Evolutionary conservation across 2,113 vertebrate species (phyloP), one percentile per base, ranked within the genome.

Genomic region (Anser brachyrhynchus): DNA sequence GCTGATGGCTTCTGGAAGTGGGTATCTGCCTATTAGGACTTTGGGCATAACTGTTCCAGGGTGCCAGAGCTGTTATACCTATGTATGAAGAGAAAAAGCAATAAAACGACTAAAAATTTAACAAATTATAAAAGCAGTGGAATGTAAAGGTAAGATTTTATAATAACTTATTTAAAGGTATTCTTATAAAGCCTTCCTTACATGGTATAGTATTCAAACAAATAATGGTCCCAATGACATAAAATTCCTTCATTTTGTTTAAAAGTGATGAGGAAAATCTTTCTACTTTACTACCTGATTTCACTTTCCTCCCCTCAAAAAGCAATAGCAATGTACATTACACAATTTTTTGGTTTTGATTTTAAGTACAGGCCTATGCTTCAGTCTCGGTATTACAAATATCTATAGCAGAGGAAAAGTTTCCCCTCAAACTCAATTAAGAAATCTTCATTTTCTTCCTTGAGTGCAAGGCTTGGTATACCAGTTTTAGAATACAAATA

Each of bases 181-280:
- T 92, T 85, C 44, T 94, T 76, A 92, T 69, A 94, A 96, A 94
- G 80, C 90, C 93, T 93, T 96, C 91, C 96, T 95, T 87, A 96
- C 58, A 71, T 19, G n/a, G 62, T 79, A 85, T 44, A 84, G 51
- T 44, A 94, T 84, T 89, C 58, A 76, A 91, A 92, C 62, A 67
- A 57, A 57, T 72, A 87, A 59, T 62, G 92, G 92, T 95, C 91
- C 95, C 92, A 92, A 64, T 83, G 87, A 91, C 77, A 95, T 72
- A n/a, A 89, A 92, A 94, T 93, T 97, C 96, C 96, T 97, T 96
- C 95, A 97, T 96, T 96, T 96, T 93, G 62, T 93, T 87, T 84
- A 55, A 91, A 96, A 91, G 92, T 14, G 16, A 66, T 11, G n/a
- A 70, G 86, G 80, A 93, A 81, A 87, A 51, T 31, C 61, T 69